Percentiles rank a stretch among this genome's conserved stretches.
Conservation (phyloP, 2,888 invertebrate genomes). For the Seira ritae region DNA sequence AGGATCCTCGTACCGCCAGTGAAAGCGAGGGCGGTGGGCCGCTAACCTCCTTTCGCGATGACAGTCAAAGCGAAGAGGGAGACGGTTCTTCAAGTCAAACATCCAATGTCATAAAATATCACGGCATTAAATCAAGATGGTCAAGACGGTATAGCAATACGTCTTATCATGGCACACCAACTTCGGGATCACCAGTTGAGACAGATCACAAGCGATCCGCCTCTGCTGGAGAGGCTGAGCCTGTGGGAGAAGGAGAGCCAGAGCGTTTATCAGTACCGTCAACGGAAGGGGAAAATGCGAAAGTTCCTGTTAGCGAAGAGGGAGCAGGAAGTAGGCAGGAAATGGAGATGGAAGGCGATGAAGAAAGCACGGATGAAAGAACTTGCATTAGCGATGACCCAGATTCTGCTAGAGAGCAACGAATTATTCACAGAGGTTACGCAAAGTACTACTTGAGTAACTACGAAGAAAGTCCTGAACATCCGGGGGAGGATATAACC, state of each 20-base stretch:
- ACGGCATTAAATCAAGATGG: constrained; percentile 46
- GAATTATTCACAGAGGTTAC: constrained; percentile 41
- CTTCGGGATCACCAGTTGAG: background rate
- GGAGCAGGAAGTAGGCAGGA: background rate
- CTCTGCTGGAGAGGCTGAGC: constrained; percentile 32
- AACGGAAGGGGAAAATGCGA: background rate
- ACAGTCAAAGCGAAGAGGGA: background rate
- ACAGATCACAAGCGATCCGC: constrained; percentile 45
- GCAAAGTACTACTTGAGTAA: constrained; percentile 28
- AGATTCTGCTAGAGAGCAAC: background rate
- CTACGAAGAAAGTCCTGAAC: constrained; percentile 25
- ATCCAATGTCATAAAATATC: constrained; percentile 47
- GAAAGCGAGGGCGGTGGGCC: background rate
- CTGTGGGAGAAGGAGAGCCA: background rate
- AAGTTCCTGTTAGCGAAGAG: constrained; percentile 3
- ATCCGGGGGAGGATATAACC: constrained; percentile 22
- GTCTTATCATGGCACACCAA: constrained; percentile 41
- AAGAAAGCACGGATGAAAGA: constrained; percentile 5
- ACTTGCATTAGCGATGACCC: background rate
- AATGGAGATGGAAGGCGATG: constrained; percentile 13
- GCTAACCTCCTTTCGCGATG: background rate
- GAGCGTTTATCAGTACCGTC: constrained; percentile 20
- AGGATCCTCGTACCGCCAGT: background rate
- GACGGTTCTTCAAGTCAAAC: constrained; percentile 10
- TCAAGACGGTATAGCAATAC: constrained; percentile 47